Evolutionary conservation across 1,140 invertebrate species (phyloP).

Genomic region (Littorina saxatilis): DNA sequence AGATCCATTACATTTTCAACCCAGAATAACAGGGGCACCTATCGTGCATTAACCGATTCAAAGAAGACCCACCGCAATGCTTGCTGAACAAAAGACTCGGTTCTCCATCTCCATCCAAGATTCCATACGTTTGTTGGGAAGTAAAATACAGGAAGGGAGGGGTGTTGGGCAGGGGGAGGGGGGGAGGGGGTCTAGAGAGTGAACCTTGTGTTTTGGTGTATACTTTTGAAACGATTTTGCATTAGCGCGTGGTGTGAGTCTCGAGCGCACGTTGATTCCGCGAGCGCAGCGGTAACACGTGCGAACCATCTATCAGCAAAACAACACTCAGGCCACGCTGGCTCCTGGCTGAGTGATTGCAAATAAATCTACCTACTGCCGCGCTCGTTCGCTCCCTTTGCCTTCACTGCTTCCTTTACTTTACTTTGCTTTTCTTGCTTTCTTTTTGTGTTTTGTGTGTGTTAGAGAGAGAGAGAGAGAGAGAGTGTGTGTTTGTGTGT

Average conservation of each 20-base stretch:
- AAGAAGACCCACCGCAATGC: not conserved
- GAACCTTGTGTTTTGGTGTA: conserved; percentile 1
- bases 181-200: not conserved
- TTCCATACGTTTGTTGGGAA: too few relatives aligned
- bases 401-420: not conserved
- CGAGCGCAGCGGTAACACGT: not conserved
- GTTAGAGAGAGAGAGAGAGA: conserved; percentile 37
- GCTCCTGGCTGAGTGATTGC: conserved; percentile 10
- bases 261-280: not conserved
- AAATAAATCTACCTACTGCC: conserved; percentile 2
- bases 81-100: not conserved
- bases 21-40: not conserved
- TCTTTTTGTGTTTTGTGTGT: too few relatives aligned
- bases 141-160: too few relatives aligned
- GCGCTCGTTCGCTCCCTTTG: too few relatives aligned
- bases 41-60: not conserved
- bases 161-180: not conserved
- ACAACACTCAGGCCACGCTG: not conserved
- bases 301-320: conserved; percentile 7
- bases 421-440: too few relatives aligned
- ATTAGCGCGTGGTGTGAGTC: not conserved
- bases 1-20: conserved; percentile 1
- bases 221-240: not conserved
- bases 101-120: too few relatives aligned
- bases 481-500: not conserved